phyloP scores from a whole-genome alignment of 2,888 invertebrate genomes.

The Diabrotica balteata region DNA sequence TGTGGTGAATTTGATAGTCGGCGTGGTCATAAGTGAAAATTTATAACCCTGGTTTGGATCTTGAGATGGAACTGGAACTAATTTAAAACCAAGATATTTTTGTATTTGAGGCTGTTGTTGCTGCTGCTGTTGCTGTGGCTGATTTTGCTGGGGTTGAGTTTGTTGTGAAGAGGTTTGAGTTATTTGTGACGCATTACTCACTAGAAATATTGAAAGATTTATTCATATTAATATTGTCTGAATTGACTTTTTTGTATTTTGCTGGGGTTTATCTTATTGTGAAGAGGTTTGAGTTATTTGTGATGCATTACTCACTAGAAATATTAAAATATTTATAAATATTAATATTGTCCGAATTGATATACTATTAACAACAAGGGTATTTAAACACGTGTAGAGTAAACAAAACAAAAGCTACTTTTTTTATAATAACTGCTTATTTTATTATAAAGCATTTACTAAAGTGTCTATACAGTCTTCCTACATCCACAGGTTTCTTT shows the following conservation, averaged over 20 bases:
- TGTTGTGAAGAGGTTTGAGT: conserved; percentile 34
- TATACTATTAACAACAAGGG: no score
- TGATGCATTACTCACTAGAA: conserved; percentile 40
- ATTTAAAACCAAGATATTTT: conserved; percentile 42
- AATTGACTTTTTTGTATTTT: no score
- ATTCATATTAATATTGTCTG: no score
- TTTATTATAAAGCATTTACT: no score
- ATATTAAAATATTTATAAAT: background rate
- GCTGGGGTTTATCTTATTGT: conserved; percentile 32
- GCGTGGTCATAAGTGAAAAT: conserved; percentile 48
- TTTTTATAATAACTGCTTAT: no score
- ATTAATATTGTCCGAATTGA: no score
- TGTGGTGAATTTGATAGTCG: conserved; percentile 56
- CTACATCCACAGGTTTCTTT: no score
- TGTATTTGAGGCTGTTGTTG: conserved; percentile 39
- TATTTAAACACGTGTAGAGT: no score
- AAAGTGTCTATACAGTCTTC: no score
- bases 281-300: conserved; percentile 31
- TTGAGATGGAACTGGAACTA: conserved; percentile 37
- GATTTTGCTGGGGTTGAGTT: conserved; percentile 25
- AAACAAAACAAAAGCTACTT: no score
- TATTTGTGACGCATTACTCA: conserved; percentile 41
- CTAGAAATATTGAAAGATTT: conserved; percentile 7
- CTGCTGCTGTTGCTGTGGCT: conserved; percentile 20
- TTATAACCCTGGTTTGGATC: conserved; percentile 50